Conservation (phyloP, 1,140 invertebrate genomes). For the Battus philenor region DNA sequence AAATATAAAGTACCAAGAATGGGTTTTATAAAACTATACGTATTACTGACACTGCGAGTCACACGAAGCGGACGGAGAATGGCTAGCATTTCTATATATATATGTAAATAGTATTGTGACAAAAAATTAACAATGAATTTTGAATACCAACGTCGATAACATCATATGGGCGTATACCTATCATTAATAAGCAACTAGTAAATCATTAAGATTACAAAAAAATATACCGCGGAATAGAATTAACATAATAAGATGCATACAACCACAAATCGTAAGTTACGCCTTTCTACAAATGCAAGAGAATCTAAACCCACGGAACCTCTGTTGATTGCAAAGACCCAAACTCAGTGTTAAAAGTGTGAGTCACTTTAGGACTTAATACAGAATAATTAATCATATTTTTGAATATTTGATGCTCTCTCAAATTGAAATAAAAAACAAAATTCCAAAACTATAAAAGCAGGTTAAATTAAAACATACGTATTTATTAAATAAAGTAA, state of each 20-base stretch:
- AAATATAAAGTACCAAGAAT: too few relatives aligned
- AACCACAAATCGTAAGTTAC: constrained; percentile 6
- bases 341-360: constrained; percentile 41
- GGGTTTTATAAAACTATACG: too few relatives aligned
- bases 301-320: constrained; percentile 33
- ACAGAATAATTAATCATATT: not conserved
- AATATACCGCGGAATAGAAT: constrained; percentile 22
- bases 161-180: not conserved
- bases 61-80: not conserved
- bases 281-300: too few relatives aligned
- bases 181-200: constrained; percentile 6
- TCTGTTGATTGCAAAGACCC: constrained; percentile 59
- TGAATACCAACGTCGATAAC: not conserved
- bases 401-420: too few relatives aligned
- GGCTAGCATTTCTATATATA: too few relatives aligned
- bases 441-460: too few relatives aligned
- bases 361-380: constrained; percentile 30
- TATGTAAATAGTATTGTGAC: not conserved
- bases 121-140: not conserved
- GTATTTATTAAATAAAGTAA: too few relatives aligned
- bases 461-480: too few relatives aligned
- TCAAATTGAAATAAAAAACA: not conserved
- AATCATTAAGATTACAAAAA: constrained; percentile 5
- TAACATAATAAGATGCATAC: constrained; percentile 40
- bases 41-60: too few relatives aligned